Base-by-base conservation (phyloP, 2,113 vertebrate genomes). In the Puma concolor region DNA sequence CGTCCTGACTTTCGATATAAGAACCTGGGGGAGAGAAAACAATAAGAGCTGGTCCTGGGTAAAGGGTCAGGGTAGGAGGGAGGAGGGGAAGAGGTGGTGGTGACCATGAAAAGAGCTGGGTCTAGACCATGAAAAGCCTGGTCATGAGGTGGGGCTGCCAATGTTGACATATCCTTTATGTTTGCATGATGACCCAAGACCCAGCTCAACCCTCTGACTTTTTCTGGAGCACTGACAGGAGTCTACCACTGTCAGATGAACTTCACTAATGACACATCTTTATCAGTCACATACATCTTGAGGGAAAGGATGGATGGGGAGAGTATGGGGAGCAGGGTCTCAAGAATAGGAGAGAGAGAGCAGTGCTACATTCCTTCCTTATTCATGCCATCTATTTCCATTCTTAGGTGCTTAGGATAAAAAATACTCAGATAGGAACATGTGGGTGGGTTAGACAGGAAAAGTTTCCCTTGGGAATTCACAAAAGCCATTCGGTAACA, bases 261-360 rank as follows among this genome's bases (percentile, higher is more conserved):
- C 50, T 27, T 85, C 60, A 17, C 88, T 67, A 50, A 71, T 36
- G 71, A 33, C 10, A 64, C 85, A 72, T 54, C 54, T 44, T 92
- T 31, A 10, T 21, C 19, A 16, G 79, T 50, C 74, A 76, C 54
- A 48, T 33, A 17, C 48, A 25, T 83, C 19, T 48, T n/a, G 41
- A 93, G 63, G 38, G 63, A 81, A 69, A 76, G 83, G 84, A 95
- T 87, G 77, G 27, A 54, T 86, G 60, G 60, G 52, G 93, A 94
- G 36, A 85, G 41, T 48, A 11, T 54, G 76, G 80, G 21, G 23
- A 25, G 27, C 94, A 50, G 57, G n/a, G 66, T 19, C 36, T 0
- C 0, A 21, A 88, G 83, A 72, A 7, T 0, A 41, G 60, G 29
- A 69, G 5, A 60, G 57, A 57, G 48, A 48, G 29, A 64, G 91